Percentiles rank a stretch among this genome's conserved stretches.
Evolutionary conservation across 2,797 vertebrate genomes (phyloP).

Genomic region (Falco novaeseelandiae): DNA sequence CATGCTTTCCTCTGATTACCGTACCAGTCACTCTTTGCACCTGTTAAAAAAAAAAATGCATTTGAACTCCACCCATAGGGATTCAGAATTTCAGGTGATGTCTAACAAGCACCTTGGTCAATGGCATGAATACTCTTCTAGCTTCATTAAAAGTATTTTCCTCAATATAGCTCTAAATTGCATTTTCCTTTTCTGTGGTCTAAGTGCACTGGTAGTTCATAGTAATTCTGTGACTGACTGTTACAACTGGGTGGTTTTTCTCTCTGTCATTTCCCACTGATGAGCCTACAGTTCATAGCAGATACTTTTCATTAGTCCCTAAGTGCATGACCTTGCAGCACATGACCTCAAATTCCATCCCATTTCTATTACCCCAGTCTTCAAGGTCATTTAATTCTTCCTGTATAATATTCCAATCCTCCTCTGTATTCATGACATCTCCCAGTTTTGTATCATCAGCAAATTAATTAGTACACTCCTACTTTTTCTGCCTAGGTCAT

Average conservation of each 20-base stretch:
- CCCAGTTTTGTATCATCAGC: slow-evolving; percentile 66
- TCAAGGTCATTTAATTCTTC: slow-evolving; percentile 67
- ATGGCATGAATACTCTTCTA: not conserved
- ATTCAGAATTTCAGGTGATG: not conserved
- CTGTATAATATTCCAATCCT: slow-evolving; percentile 59
- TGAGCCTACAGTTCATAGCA: slow-evolving; percentile 23
- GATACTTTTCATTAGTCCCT: slow-evolving; percentile 49
- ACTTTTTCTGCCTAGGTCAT: slow-evolving; percentile 68
- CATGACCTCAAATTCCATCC: slow-evolving; percentile 46
- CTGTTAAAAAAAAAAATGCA: not conserved
- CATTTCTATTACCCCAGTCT: slow-evolving; percentile 29
- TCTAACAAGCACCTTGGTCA: not conserved
- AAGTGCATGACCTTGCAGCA: slow-evolving; percentile 39
- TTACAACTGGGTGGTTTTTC: slow-evolving; percentile 1
- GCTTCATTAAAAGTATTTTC: not conserved
- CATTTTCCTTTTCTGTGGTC: not conserved
- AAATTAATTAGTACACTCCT: slow-evolving; percentile 73
- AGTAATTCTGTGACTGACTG: slow-evolving; percentile 23
- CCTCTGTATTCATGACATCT: slow-evolving; percentile 67
- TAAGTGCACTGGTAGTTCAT: not conserved
- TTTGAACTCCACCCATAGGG: not conserved
- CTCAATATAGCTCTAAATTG: not conserved
- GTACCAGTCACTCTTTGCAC: not conserved
- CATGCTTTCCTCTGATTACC: not conserved
- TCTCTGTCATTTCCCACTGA: slow-evolving; percentile 42